Evolutionary conservation across 2,888 invertebrate species (phyloP).

Genomic region (Sesamia inferens): DNA sequence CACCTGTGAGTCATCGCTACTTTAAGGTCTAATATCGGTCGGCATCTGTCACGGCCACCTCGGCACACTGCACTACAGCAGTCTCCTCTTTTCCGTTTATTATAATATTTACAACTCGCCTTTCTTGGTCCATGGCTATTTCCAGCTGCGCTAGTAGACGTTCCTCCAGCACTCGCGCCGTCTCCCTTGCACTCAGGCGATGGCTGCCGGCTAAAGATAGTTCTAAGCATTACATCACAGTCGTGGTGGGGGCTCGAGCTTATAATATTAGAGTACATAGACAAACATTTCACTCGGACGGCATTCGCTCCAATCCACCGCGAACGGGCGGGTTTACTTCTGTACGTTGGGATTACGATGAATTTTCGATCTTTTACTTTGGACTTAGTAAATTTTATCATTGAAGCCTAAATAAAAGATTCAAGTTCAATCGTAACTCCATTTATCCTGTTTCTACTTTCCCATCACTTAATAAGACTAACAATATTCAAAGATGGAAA

Average conservation of each 20-base stretch:
- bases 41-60: constrained; percentile 81
- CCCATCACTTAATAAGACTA: constrained; percentile 22
- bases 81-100: constrained; percentile 87
- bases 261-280: constrained; percentile 90
- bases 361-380: constrained; percentile 68
- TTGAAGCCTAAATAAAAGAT: constrained; percentile 47
- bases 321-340: constrained; percentile 80
- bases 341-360: constrained; percentile 75
- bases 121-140: constrained; percentile 91
- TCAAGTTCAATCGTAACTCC: constrained; percentile 31
- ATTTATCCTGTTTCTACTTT: constrained; percentile 42
- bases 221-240: constrained; percentile 87
- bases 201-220: constrained; percentile 85
- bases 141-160: constrained; percentile 85
- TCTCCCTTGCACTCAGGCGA: constrained; percentile 79
- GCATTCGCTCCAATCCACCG: constrained; percentile 85
- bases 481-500: constrained; percentile 32
- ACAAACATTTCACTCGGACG: constrained; percentile 87
- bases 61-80: constrained; percentile 90
- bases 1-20: constrained; percentile 66
- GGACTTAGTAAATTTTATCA: constrained; percentile 50
- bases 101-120: constrained; percentile 90
- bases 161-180: constrained; percentile 79
- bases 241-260: constrained; percentile 87
- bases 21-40: constrained; percentile 76